Base-by-base conservation (phyloP, 1,140 invertebrate genomes). In the Drosophila neocordata region DNA sequence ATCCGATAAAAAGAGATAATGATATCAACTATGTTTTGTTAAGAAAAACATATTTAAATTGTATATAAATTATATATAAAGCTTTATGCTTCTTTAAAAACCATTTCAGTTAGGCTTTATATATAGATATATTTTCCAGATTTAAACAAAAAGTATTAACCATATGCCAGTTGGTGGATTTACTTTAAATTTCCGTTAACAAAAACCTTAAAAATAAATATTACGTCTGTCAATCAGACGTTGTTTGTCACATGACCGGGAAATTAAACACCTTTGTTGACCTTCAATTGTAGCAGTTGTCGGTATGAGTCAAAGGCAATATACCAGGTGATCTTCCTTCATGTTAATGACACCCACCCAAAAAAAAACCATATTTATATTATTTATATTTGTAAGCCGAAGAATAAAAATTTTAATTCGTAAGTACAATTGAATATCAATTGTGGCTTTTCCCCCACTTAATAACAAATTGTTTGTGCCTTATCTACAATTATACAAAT, bases 341-440 rank as follows among this genome's bases (percentile, higher is more conserved):
- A 13, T n/a, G 62, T 20, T 22, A 66, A 56, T 60, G 35, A 56
- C 22, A 34, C 15, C 62, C 41, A 38, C n/a, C 27, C 20, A 37
- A 60, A 73, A 57, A 53, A 60, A 31, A 69, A 15, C 24, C 20
- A 51, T 18, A 37, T 22, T 60, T 53, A 73, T n/a, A 15, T 53
- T 52, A 35, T 44, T 41, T 65, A 15, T 60, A 73, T 65, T 73
- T 72, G 55, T 57, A 61, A 34, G 18, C 53, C 41, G 7, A 48
- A 48, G 7, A 73, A 73, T 73, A 65, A 48, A 55, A 67, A 53
- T 61, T 37, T 37, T 41, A 58, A 58, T 73, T 6, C 13, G 24
- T 18, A 41, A 57, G 6, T 63, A 58, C 73, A 77, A 85, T 80
- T 85, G 51, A 77, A 68, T 52, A 77, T 22, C 81, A 79, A 85